These are phyloP conservation scores for Corydoras maculifer DNA, from an alignment of 2,113 vertebrate genomes.

Conservation along the genomic window DNA sequence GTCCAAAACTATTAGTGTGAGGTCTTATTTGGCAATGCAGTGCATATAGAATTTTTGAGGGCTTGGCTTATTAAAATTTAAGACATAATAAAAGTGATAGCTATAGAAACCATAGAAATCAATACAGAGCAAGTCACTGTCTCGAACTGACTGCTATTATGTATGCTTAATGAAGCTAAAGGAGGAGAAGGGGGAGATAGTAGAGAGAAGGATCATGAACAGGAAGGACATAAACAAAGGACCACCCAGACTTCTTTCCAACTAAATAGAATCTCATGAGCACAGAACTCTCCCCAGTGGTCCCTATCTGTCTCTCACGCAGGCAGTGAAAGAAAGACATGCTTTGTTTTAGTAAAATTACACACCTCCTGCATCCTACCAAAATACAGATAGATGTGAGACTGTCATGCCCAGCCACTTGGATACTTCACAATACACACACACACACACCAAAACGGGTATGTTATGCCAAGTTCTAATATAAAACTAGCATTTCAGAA, in stretches of 20 bases:
- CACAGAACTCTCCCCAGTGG: not conserved
- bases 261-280: slow-evolving; percentile 9
- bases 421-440: not conserved
- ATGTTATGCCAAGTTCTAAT: no score
- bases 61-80: slow-evolving; percentile 22
- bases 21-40: not conserved
- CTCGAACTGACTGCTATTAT: slow-evolving; percentile 37
- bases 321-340: slow-evolving; percentile 2
- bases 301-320: slow-evolving; percentile 8
- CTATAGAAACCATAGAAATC: slow-evolving; percentile 25
- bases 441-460: not conserved
- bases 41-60: not conserved
- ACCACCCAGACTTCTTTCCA: not conserved
- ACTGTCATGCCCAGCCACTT: slow-evolving; percentile 13
- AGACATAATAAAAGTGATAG: slow-evolving; percentile 28
- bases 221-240: not conserved
- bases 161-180: slow-evolving; percentile 28
- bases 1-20: not conserved
- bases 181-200: not conserved
- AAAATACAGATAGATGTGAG: not conserved
- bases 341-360: slow-evolving; percentile 22
- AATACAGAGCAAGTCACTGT: slow-evolving; percentile 38
- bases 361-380: not conserved
- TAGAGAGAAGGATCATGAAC: slow-evolving; percentile 9
- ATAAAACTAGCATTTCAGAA: no score